Conservation (phyloP, 2,113 vertebrate species). For the Telmatochromis sp. region DNA sequence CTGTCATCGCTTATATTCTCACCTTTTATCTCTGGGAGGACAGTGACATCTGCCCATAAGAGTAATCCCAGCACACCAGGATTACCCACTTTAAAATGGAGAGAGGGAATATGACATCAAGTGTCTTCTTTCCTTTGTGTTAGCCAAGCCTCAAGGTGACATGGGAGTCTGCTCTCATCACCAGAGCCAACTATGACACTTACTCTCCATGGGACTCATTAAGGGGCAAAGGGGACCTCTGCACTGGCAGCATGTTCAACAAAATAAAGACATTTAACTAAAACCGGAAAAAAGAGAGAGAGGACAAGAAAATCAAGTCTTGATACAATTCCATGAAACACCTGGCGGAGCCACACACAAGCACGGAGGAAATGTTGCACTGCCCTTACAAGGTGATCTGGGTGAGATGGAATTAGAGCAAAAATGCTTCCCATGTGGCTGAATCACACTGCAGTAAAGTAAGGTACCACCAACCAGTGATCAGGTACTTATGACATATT, state of each 20-base stretch:
- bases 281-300: background rate
- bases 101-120: slow-evolving; percentile 45
- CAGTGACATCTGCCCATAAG: slow-evolving; percentile 9
- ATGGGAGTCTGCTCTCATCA: slow-evolving; percentile 54
- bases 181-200: slow-evolving; percentile 50
- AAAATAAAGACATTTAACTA: slow-evolving; percentile 50
- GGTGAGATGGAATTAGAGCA: background rate
- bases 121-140: slow-evolving; percentile 48
- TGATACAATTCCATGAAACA: slow-evolving; percentile 20
- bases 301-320: background rate
- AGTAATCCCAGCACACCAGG: background rate
- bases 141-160: slow-evolving; percentile 60
- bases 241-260: slow-evolving; percentile 52
- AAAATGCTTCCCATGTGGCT: background rate
- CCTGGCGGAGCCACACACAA: slow-evolving; percentile 14
- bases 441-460: background rate
- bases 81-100: slow-evolving; percentile 17
- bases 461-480: background rate
- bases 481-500: background rate
- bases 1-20: background rate
- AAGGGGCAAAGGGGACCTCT: slow-evolving; percentile 55
- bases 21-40: background rate
- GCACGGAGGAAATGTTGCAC: background rate
- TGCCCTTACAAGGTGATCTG: slow-evolving; percentile 36
- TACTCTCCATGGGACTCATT: slow-evolving; percentile 64